These are phyloP conservation scores for Bufo gargarizans DNA, from an alignment of 2,113 vertebrate species.

Conservation along the genomic window DNA sequence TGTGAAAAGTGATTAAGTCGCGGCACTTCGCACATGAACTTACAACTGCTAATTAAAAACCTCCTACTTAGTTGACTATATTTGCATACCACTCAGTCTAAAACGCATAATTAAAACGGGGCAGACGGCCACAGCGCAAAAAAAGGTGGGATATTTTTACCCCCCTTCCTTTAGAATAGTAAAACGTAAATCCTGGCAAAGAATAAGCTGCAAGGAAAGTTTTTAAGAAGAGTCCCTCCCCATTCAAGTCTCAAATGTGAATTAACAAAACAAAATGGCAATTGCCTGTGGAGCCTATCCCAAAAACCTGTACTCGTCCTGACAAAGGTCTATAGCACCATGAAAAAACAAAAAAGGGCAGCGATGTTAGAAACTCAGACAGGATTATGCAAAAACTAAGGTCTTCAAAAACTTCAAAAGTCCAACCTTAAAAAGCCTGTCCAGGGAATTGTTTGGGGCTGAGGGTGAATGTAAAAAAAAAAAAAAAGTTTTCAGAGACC, in stretches of 20 bases:
- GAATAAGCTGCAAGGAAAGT: conserved; percentile 31
- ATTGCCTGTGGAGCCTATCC: not conserved
- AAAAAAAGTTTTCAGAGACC: conserved; percentile 51
- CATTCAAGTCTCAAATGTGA: too few relatives aligned
- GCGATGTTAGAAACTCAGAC: not conserved
- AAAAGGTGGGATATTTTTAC: not conserved
- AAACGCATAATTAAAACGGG: conserved; percentile 67
- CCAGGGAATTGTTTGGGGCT: conserved; percentile 28
- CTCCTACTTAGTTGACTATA: conserved; percentile 84
- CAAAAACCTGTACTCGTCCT: not conserved
- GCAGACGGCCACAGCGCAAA: conserved; percentile 60
- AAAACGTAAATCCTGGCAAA: not conserved
- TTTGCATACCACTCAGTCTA: conserved; percentile 82
- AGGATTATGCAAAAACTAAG: not conserved
- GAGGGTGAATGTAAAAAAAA: conserved; percentile 18
- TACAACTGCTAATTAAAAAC: conserved; percentile 87
- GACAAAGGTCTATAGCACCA: not conserved
- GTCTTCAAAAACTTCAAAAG: conserved; percentile 25
- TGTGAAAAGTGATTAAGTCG: conserved; percentile 84
- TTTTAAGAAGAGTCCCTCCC: too few relatives aligned
- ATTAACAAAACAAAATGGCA: not conserved
- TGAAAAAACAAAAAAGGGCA: not conserved
- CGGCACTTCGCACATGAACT: conserved; percentile 84
- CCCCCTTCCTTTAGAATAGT: not conserved
- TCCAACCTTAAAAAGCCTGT: not conserved